Evolutionary conservation across 1,140 invertebrate species (phyloP).

Genomic region (Vanessa tameamea): DNA sequence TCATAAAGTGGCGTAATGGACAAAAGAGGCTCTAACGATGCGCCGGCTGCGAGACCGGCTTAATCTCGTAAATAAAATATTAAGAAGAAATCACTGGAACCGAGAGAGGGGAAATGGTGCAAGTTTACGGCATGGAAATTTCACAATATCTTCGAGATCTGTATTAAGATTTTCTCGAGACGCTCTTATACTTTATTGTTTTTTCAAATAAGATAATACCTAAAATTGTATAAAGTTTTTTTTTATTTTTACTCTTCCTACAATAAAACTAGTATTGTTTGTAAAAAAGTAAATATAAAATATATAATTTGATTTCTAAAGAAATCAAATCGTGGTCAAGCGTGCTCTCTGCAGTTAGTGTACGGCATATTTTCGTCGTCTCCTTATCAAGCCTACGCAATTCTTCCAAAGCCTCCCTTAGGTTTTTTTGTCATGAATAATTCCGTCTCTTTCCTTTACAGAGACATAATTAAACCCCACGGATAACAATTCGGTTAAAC

Average conservation of each 20-base stretch:
- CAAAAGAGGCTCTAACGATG: slow-evolving; percentile 64
- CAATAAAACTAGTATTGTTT: not conserved
- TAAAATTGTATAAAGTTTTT: not conserved
- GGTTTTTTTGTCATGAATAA: slow-evolving; percentile 63
- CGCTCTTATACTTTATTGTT: slow-evolving; percentile 18
- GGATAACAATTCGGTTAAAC: slow-evolving; percentile 67
- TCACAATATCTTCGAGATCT: slow-evolving; percentile 33
- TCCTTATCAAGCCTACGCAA: slow-evolving; percentile 32
- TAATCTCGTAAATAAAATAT: slow-evolving; percentile 75
- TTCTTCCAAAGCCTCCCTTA: slow-evolving; percentile 43
- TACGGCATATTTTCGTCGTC: slow-evolving; percentile 1
- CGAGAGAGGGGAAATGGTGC: slow-evolving; percentile 50
- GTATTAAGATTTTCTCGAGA: slow-evolving; percentile 27
- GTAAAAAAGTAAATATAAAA: no score
- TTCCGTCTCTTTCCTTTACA: slow-evolving; percentile 60
- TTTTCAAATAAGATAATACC: not conserved
- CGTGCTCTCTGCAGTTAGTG: not conserved
- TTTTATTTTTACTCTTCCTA: not conserved
- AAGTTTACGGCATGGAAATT: slow-evolving; percentile 46
- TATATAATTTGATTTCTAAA: no score
- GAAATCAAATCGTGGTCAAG: not conserved
- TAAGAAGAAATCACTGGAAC: slow-evolving; percentile 70
- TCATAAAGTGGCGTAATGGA: slow-evolving; percentile 70
- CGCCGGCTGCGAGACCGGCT: slow-evolving; percentile 58
- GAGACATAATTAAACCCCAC: slow-evolving; percentile 74